Evolutionary conservation across 2,797 vertebrate genomes (phyloP).

Genomic region (Eurystomus glaucurus): DNA sequence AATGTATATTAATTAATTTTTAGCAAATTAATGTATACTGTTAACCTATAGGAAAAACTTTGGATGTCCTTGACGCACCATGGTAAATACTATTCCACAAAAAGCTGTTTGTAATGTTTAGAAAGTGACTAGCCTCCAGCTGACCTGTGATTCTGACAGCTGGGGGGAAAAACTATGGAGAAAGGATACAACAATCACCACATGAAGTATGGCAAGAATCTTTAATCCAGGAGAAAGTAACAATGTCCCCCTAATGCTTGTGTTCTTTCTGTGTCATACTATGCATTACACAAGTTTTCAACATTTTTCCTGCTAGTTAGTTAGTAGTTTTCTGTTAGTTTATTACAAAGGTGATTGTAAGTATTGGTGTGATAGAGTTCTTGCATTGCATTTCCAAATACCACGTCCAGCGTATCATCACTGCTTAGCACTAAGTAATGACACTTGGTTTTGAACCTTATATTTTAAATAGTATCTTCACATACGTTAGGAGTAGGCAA

Average conservation of each 20-base stretch:
- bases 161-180: background rate
- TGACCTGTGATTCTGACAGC: background rate
- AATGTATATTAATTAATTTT: background rate
- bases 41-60: background rate
- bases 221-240: background rate
- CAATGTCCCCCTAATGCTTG: fast-evolving
- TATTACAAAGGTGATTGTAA: background rate
- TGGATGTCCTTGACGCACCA: background rate
- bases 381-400: background rate
- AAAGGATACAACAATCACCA: background rate
- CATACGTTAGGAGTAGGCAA: background rate
- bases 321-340: background rate
- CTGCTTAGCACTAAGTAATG: background rate
- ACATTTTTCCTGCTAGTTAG: background rate
- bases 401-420: background rate
- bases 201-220: background rate
- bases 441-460: background rate
- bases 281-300: background rate
- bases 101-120: background rate
- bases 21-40: background rate
- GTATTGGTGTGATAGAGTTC: background rate
- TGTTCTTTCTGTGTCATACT: background rate
- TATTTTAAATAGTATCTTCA: background rate
- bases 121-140: background rate
- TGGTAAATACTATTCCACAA: background rate